Evolutionary conservation across 1,140 invertebrate genomes (phyloP).

Genomic region (Bombyx mori): DNA sequence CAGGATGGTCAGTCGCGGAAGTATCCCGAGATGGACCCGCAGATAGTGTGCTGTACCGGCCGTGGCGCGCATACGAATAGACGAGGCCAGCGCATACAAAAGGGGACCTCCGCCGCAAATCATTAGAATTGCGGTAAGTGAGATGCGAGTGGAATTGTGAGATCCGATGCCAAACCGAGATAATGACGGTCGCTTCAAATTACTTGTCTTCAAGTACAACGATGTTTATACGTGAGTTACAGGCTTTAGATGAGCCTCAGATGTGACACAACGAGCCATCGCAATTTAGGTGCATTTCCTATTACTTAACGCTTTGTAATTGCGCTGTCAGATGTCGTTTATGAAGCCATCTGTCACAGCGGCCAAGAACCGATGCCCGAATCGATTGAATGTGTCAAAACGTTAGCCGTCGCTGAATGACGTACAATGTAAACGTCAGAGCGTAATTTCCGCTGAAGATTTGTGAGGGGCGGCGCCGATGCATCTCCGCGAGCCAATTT

Average conservation of each 20-base stretch:
- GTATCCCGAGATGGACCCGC: slow-evolving; percentile 45
- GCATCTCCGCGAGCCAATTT: slow-evolving; percentile 48
- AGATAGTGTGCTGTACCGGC: slow-evolving; percentile 36
- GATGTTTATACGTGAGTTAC: slow-evolving; percentile 16
- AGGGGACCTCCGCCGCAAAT: slow-evolving; percentile 56
- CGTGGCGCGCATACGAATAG: slow-evolving; percentile 46
- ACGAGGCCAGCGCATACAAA: slow-evolving; percentile 52
- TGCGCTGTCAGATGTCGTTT: neutral
- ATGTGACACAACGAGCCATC: too few species aligned
- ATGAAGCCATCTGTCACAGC: neutral
- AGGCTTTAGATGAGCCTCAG: slow-evolving; percentile 9
- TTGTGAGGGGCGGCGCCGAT: slow-evolving; percentile 21
- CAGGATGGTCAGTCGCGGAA: slow-evolving; percentile 39
- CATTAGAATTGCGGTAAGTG: slow-evolving; percentile 62
- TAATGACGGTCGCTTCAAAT: slow-evolving; percentile 48
- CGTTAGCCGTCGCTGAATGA: slow-evolving; percentile 15
- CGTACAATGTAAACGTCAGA: slow-evolving; percentile 23
- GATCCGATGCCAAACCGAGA: slow-evolving; percentile 34
- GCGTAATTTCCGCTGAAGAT: slow-evolving; percentile 27
- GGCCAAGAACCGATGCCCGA: slow-evolving; percentile 1
- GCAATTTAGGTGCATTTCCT: too few species aligned
- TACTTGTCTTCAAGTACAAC: slow-evolving; percentile 30
- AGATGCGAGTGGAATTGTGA: slow-evolving; percentile 57
- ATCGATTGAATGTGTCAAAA: slow-evolving; percentile 18
- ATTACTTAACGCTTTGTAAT: too few species aligned